These are phyloP conservation scores for Stratiomys singularior DNA, from an alignment of 2,888 invertebrate species.

Conservation along the genomic window DNA sequence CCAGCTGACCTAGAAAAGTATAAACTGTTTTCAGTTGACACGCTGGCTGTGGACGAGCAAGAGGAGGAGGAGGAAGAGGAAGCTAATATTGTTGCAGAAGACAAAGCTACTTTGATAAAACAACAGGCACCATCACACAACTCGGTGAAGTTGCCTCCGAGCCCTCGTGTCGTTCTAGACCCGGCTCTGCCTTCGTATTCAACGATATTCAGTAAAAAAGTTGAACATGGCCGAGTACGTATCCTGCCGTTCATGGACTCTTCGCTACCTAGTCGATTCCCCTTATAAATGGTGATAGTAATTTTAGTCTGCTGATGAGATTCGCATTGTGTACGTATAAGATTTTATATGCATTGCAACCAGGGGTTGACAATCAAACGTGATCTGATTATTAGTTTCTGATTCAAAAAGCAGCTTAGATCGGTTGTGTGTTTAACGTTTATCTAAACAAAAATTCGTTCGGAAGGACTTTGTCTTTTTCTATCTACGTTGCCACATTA, in stretches of 20 bases:
- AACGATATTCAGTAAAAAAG: background rate
- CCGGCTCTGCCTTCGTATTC: background rate
- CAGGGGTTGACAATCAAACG: conserved; percentile 15
- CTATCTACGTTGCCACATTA: too few species aligned
- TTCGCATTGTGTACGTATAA: conserved; percentile 2
- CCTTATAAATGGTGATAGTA: conserved; percentile 4
- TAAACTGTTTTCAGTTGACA: background rate
- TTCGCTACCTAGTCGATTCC: conserved; percentile 23
- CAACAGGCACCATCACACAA: background rate
- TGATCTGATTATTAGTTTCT: too few species aligned
- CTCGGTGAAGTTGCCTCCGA: background rate
- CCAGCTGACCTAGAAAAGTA: background rate
- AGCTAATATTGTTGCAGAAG: background rate
- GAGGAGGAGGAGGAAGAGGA: background rate
- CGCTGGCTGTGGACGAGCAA: background rate
- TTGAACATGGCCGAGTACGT: background rate
- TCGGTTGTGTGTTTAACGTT: too few species aligned
- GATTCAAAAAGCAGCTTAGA: too few species aligned
- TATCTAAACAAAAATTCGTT: too few species aligned
- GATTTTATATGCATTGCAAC: conserved; percentile 6
- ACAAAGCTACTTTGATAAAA: background rate
- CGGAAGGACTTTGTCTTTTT: too few species aligned
- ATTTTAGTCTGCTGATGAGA: background rate
- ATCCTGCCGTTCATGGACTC: background rate
- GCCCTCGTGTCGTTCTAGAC: background rate